Conservation (phyloP, 1,140 invertebrate genomes). For the Drosophila miranda region DNA sequence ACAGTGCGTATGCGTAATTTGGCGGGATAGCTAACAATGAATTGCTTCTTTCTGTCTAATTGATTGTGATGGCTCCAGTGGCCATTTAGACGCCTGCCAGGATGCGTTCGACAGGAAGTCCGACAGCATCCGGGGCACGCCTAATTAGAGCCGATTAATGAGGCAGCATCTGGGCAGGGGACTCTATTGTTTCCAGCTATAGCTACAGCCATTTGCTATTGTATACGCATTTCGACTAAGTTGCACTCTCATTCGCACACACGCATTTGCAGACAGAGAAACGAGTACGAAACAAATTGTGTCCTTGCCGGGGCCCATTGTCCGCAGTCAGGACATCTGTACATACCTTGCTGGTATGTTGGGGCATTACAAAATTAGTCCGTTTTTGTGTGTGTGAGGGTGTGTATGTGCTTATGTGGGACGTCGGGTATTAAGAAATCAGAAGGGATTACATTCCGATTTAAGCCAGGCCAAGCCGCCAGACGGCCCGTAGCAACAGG, state of each 20-base stretch:
- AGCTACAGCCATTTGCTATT: constrained; percentile 36
- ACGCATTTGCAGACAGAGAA: not conserved
- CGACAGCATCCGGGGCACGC: constrained; percentile 33
- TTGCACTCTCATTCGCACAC: constrained; percentile 32
- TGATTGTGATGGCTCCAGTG: constrained; percentile 1
- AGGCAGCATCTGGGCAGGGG: constrained; percentile 9
- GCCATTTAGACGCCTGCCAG: constrained; percentile 20
- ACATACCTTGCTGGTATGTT: constrained; percentile 17
- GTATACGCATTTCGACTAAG: constrained; percentile 59
- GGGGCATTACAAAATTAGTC: constrained; percentile 73
- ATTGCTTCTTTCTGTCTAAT: not conserved
- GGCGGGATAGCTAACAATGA: too few species aligned
- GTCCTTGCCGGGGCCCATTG: constrained; percentile 18
- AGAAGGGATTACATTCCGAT: constrained; percentile 62
- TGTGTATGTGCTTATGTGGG: constrained; percentile 7
- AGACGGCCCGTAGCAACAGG: constrained; percentile 57
- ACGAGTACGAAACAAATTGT: constrained; percentile 29
- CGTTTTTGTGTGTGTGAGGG: constrained; percentile 16
- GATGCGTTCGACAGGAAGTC: constrained; percentile 46
- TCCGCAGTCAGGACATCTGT: not conserved
- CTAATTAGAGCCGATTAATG: constrained; percentile 59
- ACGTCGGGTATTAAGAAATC: constrained; percentile 61
- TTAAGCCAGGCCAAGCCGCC: constrained; percentile 17
- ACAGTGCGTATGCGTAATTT: too few species aligned
- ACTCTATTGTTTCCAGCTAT: constrained; percentile 22